A percentile compares a stretch with the other conserved stretches of the same genome.
These are phyloP conservation scores for Channa maculata DNA, from an alignment of 2,113 vertebrate genomes.

Conservation along the genomic window DNA sequence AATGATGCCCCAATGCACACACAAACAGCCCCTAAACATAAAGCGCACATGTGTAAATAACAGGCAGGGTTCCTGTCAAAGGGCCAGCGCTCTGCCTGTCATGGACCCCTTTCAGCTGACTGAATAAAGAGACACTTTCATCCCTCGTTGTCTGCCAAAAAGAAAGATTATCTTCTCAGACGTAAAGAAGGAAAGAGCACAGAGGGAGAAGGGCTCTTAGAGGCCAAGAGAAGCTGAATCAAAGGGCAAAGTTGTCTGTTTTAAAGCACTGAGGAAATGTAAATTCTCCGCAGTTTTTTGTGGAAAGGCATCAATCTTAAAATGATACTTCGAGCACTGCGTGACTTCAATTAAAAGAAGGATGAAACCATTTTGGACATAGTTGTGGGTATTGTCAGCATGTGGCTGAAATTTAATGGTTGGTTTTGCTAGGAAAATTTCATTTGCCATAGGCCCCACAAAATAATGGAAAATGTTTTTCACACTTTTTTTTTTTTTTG, in stretches of 20 bases:
- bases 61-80: slow-evolving; percentile 49
- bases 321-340: too few species aligned
- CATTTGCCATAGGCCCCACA: too few species aligned
- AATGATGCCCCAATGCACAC: slow-evolving; percentile 43
- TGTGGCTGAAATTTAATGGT: too few species aligned
- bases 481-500: too few species aligned
- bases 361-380: too few species aligned
- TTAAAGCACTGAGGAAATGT: background rate
- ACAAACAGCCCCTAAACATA: slow-evolving; percentile 39
- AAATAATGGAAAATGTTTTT: too few species aligned
- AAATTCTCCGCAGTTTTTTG: background rate
- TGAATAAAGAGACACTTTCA: slow-evolving; percentile 63
- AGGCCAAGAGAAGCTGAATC: slow-evolving; percentile 10
- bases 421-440: too few species aligned
- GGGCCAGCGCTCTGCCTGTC: slow-evolving; percentile 54
- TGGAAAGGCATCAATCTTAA: background rate
- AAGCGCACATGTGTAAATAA: slow-evolving; percentile 39
- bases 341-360: too few species aligned
- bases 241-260: slow-evolving; percentile 24
- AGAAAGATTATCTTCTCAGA: slow-evolving; percentile 61
- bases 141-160: slow-evolving; percentile 54
- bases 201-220: slow-evolving; percentile 11
- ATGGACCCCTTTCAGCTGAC: slow-evolving; percentile 53
- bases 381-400: too few species aligned
- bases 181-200: slow-evolving; percentile 15